A percentile compares a stretch with the other conserved stretches of the same genome.
These are phyloP conservation scores for Plectropomus leopardus DNA, from an alignment of 2,113 vertebrate species.

Conservation along the genomic window DNA sequence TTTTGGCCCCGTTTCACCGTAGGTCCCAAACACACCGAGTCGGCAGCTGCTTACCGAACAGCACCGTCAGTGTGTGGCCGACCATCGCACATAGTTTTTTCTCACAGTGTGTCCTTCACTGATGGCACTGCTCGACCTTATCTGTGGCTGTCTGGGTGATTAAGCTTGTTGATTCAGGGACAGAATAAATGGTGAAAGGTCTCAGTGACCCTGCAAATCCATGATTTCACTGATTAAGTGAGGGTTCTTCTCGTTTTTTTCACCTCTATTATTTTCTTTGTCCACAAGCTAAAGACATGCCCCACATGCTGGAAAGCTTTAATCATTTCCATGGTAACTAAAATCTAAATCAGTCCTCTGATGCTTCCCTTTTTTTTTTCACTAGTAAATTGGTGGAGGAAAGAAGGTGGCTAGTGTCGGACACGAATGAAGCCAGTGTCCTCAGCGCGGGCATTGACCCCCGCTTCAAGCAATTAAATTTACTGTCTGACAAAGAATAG, in stretches of 20 bases:
- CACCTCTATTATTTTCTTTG: not conserved
- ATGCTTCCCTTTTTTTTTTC: too few species aligned
- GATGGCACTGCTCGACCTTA: not conserved
- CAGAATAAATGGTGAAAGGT: not conserved
- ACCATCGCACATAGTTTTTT: not conserved
- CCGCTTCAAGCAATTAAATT: too few species aligned
- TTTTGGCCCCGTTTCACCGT: slow-evolving; percentile 17
- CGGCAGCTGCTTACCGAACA: not conserved
- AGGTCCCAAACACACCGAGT: slow-evolving; percentile 14
- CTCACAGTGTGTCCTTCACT: not conserved
- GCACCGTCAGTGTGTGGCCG: not conserved
- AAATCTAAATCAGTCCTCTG: too few species aligned
- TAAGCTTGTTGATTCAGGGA: not conserved
- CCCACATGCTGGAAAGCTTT: too few species aligned
- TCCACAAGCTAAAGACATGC: not conserved
- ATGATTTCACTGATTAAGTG: not conserved
- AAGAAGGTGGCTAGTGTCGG: too few species aligned
- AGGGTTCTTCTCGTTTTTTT: not conserved
- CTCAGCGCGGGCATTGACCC: too few species aligned
- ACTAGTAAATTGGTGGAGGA: too few species aligned
- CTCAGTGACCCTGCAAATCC: not conserved
- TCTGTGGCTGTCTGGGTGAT: not conserved
- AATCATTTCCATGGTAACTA: too few species aligned
- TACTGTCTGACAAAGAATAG: too few species aligned
- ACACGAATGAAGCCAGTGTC: too few species aligned